phyloP scores from a whole-genome alignment of 2,888 invertebrate genomes.

The Byasa hedistus region DNA sequence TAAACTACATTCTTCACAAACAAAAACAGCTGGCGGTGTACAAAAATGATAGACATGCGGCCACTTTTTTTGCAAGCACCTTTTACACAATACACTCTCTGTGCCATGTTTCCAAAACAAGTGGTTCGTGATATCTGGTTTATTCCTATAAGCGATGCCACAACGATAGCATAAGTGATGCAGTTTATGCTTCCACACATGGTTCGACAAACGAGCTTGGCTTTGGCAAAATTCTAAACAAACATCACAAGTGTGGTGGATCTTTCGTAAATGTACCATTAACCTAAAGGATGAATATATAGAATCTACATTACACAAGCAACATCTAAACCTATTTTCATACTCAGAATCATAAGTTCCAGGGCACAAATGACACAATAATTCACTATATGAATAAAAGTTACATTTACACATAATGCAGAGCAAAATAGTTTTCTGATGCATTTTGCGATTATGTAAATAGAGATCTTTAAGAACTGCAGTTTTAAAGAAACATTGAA shows the following conservation, averaged over 20 bases:
- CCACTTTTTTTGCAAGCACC: slow-evolving; percentile 94
- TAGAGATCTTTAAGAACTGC: slow-evolving; percentile 90
- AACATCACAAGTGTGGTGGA: slow-evolving; percentile 92
- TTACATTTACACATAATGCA: slow-evolving; percentile 94
- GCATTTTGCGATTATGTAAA: slow-evolving; percentile 92
- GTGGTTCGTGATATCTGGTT: slow-evolving; percentile 93
- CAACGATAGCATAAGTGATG: slow-evolving; percentile 93
- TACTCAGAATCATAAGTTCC: slow-evolving; percentile 84
- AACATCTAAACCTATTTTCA: slow-evolving; percentile 88
- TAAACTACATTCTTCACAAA: slow-evolving; percentile 89
- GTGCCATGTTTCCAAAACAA: slow-evolving; percentile 96
- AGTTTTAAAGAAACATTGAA: slow-evolving; percentile 90
- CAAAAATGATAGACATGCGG: slow-evolving; percentile 95
- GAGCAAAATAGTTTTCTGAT: slow-evolving; percentile 88
- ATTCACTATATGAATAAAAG: slow-evolving; percentile 92
- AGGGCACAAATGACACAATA: slow-evolving; percentile 92
- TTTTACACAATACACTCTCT: slow-evolving; percentile 91
- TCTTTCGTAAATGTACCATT: slow-evolving; percentile 92
- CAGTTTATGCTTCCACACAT: slow-evolving; percentile 94
- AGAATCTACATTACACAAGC: slow-evolving; percentile 87
- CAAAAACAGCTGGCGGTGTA: slow-evolving; percentile 87
- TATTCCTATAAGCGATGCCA: slow-evolving; percentile 92
- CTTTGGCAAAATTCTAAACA: slow-evolving; percentile 90
- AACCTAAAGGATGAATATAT: slow-evolving; percentile 92
- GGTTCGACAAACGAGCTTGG: slow-evolving; percentile 89